Conservation (phyloP, 2,888 invertebrate species). For the Noctua fimbriata region DNA sequence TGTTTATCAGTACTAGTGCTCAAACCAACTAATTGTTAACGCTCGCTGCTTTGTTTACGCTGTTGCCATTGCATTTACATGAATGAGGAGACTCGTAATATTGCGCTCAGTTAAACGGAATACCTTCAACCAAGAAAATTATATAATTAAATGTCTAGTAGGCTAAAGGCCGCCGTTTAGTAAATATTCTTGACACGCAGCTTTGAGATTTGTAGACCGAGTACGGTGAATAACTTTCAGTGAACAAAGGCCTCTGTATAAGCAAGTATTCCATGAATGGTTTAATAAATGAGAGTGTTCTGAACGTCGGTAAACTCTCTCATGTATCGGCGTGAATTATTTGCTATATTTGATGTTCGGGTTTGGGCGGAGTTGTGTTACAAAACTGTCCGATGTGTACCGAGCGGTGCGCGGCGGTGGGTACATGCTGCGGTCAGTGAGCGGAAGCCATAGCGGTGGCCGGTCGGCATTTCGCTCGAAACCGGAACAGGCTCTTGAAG, state of each 20-base stretch:
- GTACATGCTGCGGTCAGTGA: constrained; percentile 76
- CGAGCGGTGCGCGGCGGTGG: constrained; percentile 43
- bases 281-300: constrained; percentile 39
- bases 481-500: constrained; percentile 86
- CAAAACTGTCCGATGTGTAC: constrained; percentile 46
- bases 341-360: constrained; percentile 51
- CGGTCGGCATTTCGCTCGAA: constrained; percentile 79
- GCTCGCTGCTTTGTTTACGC: constrained; percentile 46
- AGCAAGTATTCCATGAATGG: constrained; percentile 32
- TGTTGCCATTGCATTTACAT: constrained; percentile 46
- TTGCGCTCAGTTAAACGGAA: constrained; percentile 28
- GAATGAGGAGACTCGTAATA: constrained; percentile 42
- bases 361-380: constrained; percentile 47
- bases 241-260: constrained; percentile 24
- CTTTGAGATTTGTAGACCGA: constrained; percentile 39
- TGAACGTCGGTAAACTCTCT: constrained; percentile 23
- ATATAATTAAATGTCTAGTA: constrained; percentile 26
- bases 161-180: constrained; percentile 9
- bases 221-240: constrained; percentile 38
- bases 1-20: constrained; percentile 51
- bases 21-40: constrained; percentile 52
- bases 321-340: constrained; percentile 46
- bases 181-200: constrained; percentile 40
- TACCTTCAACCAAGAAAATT: constrained; percentile 44
- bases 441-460: constrained; percentile 82